These are phyloP conservation scores for Zhengitettix transpicula DNA, from an alignment of 2,888 invertebrate species.

Conservation along the genomic window DNA sequence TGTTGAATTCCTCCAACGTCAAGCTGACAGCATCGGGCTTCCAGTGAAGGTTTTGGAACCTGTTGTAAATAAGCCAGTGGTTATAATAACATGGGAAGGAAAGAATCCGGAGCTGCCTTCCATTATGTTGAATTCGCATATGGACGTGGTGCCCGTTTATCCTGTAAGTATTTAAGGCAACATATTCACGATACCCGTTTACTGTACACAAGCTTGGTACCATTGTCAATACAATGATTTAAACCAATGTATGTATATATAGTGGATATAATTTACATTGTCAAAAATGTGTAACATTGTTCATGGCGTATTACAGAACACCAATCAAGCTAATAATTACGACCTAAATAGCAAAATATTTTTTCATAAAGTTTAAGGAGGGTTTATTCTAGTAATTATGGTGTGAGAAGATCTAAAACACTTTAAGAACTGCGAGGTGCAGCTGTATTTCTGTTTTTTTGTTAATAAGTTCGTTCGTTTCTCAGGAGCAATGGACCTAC, in stretches of 20 bases:
- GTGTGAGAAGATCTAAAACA: too few relatives aligned
- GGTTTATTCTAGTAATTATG: too few relatives aligned
- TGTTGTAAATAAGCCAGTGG: conserved; percentile 25
- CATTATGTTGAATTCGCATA: conserved; percentile 35
- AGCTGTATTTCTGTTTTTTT: not conserved
- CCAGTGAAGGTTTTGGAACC: conserved; percentile 22
- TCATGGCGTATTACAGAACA: too few relatives aligned
- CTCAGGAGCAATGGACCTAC: conserved; percentile 74
- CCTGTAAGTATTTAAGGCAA: conserved; percentile 23
- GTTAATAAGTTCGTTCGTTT: too few relatives aligned
- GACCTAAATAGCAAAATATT: too few relatives aligned
- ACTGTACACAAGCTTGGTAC: not conserved
- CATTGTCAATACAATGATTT: too few relatives aligned
- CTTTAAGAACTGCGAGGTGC: not conserved
- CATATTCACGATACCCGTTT: not conserved
- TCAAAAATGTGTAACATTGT: too few relatives aligned
- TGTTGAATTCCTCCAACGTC: conserved; percentile 51
- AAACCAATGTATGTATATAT: too few relatives aligned
- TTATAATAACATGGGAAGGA: conserved; percentile 32
- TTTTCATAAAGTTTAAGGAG: too few relatives aligned
- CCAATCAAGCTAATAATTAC: too few relatives aligned
- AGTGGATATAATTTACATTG: too few relatives aligned
- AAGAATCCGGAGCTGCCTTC: conserved; percentile 25
- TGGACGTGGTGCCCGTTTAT: conserved; percentile 39
- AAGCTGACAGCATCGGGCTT: conserved; percentile 34